Evolutionary conservation across 2,888 invertebrate species (phyloP).

Genomic region (Coronaproctus castanopsis): DNA sequence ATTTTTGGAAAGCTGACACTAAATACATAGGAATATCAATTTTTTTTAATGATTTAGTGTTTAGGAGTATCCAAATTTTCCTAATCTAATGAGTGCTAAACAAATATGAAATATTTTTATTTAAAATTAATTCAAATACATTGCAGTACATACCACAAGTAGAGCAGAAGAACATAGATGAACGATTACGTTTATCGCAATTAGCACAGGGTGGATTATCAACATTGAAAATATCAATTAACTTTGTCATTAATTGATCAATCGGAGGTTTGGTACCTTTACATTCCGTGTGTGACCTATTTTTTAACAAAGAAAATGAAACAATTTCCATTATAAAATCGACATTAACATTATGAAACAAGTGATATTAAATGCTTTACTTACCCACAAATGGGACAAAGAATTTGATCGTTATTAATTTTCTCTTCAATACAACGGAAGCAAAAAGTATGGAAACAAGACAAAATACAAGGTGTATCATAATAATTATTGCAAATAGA

Average conservation of each 20-base stretch:
- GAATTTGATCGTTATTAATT: conserved; percentile 37
- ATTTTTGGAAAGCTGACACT: no score
- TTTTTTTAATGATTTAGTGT: no score
- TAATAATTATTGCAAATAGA: conserved; percentile 46
- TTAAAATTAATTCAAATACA: no score
- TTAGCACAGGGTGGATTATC: conserved; percentile 55
- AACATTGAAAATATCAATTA: conserved; percentile 47
- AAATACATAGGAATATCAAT: no score
- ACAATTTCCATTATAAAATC: conserved; percentile 4
- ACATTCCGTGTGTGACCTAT: conserved; percentile 36
- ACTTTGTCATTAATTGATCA: conserved; percentile 44
- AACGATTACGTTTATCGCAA: conserved; percentile 47
- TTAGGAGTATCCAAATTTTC: no score
- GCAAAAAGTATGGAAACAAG: conserved; percentile 51
- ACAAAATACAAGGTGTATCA: conserved; percentile 43
- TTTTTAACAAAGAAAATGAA: conserved; percentile 15
- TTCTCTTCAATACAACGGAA: conserved; percentile 40
- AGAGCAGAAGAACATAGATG: conserved; percentile 57
- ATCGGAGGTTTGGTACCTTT: conserved; percentile 44
- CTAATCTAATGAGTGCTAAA: no score
- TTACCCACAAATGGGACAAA: conserved; percentile 47
- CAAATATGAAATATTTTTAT: no score
- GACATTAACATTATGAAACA: background rate
- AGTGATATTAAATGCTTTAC: no score
- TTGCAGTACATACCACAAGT: conserved; percentile 41